phyloP scores from a whole-genome alignment of 1,140 invertebrate species.

The Drosophila lacertosa region DNA sequence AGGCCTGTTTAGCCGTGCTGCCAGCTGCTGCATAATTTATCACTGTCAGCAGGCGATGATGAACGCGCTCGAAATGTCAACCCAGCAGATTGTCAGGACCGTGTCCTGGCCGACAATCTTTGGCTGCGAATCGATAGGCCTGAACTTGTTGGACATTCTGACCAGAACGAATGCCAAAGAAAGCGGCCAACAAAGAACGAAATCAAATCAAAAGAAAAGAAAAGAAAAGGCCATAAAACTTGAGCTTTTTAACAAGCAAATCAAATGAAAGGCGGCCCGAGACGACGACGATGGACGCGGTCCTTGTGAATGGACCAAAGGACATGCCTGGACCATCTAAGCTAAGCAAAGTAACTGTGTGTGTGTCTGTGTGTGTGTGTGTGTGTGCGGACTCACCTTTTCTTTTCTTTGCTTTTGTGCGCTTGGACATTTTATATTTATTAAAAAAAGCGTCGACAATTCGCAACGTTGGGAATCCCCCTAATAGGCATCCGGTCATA shows the following conservation, averaged over 20 bases:
- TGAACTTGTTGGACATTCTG: constrained; percentile 60
- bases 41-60: constrained; percentile 76
- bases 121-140: constrained; percentile 64
- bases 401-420: constrained; percentile 33
- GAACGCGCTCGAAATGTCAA: constrained; percentile 62
- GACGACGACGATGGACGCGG: constrained; percentile 23
- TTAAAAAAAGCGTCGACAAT: constrained; percentile 61
- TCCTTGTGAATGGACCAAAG: constrained; percentile 57
- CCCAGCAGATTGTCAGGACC: constrained; percentile 65
- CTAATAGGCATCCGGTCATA: constrained; percentile 80
- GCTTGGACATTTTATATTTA: constrained; percentile 76
- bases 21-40: constrained; percentile 73
- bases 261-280: constrained; percentile 65
- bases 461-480: constrained; percentile 36
- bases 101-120: constrained; percentile 7
- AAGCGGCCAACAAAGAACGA: constrained; percentile 42
- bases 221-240: constrained; percentile 74
- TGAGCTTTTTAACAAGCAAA: constrained; percentile 81
- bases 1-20: constrained; percentile 8
- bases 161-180: constrained; percentile 28
- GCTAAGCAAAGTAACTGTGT: constrained; percentile 48
- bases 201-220: constrained; percentile 45
- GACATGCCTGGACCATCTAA: constrained; percentile 58
- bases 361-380: constrained; percentile 21
- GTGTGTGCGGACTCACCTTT: constrained; percentile 68